These are phyloP conservation scores for Ciconia stormi DNA, from an alignment of 2,113 vertebrate genomes.

Conservation along the genomic window DNA sequence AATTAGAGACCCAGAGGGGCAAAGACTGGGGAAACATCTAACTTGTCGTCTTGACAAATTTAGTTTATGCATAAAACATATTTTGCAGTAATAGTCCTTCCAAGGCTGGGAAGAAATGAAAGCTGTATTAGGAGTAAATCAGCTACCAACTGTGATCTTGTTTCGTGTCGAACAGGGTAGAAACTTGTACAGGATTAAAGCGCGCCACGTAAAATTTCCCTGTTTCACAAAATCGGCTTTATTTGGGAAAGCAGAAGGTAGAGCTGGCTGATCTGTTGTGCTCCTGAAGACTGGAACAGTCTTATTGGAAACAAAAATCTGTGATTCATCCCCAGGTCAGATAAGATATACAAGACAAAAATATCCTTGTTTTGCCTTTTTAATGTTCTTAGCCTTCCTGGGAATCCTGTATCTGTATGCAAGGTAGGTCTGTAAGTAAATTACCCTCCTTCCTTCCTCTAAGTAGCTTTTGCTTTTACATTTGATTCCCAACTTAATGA, in stretches of 20 bases:
- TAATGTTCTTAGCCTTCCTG: neutral
- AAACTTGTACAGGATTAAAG: neutral
- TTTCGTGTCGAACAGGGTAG: neutral
- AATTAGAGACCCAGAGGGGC: neutral
- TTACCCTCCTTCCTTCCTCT: neutral
- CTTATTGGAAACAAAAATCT: neutral
- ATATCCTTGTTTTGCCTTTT: neutral
- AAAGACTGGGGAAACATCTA: neutral
- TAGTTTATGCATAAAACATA: neutral
- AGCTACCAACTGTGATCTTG: neutral
- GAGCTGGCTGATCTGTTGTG: neutral
- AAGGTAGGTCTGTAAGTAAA: neutral
- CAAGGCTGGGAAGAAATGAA: neutral
- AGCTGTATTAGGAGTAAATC: neutral
- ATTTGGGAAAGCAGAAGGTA: neutral
- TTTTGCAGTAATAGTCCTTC: neutral
- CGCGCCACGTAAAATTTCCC: accelerated
- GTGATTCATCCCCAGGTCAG: neutral
- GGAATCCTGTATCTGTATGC: neutral
- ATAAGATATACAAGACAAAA: neutral
- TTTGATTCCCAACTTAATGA: neutral
- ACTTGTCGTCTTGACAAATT: neutral
- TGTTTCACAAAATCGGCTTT: neutral
- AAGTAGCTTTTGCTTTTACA: neutral
- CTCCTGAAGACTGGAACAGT: neutral